phyloP scores from a whole-genome alignment of 2,797 vertebrate genomes.

The Carcharodon carcharias region DNA sequence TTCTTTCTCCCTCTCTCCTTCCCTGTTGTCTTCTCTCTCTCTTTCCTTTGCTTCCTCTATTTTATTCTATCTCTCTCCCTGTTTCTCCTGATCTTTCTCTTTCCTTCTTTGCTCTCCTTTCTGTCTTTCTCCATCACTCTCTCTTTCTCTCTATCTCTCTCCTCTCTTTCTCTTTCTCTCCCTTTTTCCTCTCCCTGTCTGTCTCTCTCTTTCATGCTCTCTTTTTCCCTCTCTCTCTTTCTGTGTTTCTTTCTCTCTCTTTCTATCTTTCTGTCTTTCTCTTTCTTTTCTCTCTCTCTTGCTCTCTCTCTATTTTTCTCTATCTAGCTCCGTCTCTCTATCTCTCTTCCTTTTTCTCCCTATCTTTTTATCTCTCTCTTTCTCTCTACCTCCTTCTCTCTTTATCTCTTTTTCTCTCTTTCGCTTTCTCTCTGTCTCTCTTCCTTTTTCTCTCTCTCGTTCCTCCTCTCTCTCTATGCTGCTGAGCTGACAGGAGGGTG shows the following conservation, averaged over 20 bases:
- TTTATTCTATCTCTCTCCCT: neutral
- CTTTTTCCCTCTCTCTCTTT: neutral
- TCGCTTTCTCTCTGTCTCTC: neutral
- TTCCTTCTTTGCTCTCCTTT: neutral
- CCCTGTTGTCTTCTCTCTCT: neutral
- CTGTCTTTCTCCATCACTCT: neutral
- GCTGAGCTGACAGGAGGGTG: constrained; percentile 1
- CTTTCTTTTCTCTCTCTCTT: too few relatives aligned
- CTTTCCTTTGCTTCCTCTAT: neutral
- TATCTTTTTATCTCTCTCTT: neutral
- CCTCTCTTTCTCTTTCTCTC: too few relatives aligned
- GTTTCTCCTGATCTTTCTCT: neutral
- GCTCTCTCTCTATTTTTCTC: neutral
- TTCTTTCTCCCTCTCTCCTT: neutral
- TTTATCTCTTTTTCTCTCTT: neutral
- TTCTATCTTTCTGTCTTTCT: neutral
- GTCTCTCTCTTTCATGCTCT: neutral
- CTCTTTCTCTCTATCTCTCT: neutral
- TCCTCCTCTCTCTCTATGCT: neutral
- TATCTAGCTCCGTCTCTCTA: neutral
- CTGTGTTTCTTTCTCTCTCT: neutral
- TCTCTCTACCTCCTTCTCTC: neutral
- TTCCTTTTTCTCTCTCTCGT: too few relatives aligned
- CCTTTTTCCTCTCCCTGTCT: neutral
- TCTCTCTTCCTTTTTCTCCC: neutral